phyloP scores from a whole-genome alignment of 2,797 vertebrate genomes.

The Chrosomus eos region DNA sequence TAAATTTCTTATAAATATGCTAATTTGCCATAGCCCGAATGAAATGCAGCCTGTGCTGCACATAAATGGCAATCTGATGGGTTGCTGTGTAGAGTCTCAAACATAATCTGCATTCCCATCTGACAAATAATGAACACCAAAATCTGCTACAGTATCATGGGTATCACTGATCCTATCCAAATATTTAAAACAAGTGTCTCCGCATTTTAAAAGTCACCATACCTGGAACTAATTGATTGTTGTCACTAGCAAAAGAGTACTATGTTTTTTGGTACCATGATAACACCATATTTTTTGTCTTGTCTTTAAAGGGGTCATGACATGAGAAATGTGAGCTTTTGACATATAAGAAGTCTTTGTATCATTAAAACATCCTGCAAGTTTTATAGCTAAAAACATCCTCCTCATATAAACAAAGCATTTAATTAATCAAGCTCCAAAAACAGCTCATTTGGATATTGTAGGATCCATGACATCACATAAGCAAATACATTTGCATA shows the following conservation, averaged over 20 bases:
- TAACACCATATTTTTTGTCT: not conserved
- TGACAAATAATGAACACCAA: slow-evolving; percentile 21
- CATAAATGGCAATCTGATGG: slow-evolving; percentile 33
- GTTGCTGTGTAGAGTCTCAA: slow-evolving; percentile 53
- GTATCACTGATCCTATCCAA: slow-evolving; percentile 1
- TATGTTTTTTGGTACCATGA: not conserved
- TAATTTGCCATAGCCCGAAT: slow-evolving; percentile 67
- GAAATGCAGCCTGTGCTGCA: slow-evolving; percentile 68
- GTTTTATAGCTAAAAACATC: too few relatives aligned
- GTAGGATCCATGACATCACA: too few relatives aligned
- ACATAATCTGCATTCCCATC: slow-evolving; percentile 66
- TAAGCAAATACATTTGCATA: too few relatives aligned
- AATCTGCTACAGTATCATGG: slow-evolving; percentile 5
- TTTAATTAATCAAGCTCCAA: too few relatives aligned
- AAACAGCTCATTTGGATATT: too few relatives aligned
- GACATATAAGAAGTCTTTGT: not conserved
- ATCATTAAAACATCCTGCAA: too few relatives aligned
- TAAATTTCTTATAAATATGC: slow-evolving; percentile 77
- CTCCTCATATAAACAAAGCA: too few relatives aligned
- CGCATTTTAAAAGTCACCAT: not conserved
- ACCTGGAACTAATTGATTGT: not conserved
- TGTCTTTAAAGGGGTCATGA: not conserved
- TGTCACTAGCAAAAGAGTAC: not conserved
- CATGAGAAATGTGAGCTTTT: not conserved
- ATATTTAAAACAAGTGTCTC: not conserved